A percentile compares a stretch with the other conserved stretches of the same genome.
Conservation (phyloP, 2,888 invertebrate genomes). For the Pharmacophagus antenor region DNA sequence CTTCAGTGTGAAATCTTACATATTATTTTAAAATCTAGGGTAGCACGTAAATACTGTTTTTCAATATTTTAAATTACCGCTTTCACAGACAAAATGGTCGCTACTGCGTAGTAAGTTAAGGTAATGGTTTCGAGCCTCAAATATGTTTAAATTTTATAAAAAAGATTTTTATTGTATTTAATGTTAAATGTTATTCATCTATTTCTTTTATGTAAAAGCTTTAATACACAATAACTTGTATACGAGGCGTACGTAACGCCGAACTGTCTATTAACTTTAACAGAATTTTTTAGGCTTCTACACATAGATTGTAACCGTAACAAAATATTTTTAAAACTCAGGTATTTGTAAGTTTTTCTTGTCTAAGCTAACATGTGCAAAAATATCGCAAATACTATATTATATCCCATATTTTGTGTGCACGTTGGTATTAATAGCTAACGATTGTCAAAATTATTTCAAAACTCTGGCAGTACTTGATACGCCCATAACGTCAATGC, state of each 20-base stretch:
- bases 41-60: neutral
- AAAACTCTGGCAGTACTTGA: neutral
- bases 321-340: neutral
- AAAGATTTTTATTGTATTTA: too few relatives aligned
- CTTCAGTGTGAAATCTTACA: neutral
- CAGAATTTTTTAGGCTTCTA: neutral
- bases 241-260: too few relatives aligned
- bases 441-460: too few relatives aligned
- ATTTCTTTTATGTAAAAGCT: too few relatives aligned
- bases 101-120: neutral
- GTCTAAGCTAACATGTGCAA: neutral
- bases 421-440: neutral
- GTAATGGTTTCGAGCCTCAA: too few relatives aligned
- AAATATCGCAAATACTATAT: too few relatives aligned
- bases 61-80: neutral
- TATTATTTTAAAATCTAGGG: too few relatives aligned
- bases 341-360: neutral
- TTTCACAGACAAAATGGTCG: neutral
- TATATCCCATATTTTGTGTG: neutral
- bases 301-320: neutral
- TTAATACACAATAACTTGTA: too few relatives aligned
- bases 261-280: neutral
- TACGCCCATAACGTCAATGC: slow-evolving; percentile 23
- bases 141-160: too few relatives aligned
- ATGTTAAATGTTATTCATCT: too few relatives aligned